These are phyloP conservation scores for Nysson spinosus DNA, from an alignment of 2,888 invertebrate genomes.

Conservation along the genomic window DNA sequence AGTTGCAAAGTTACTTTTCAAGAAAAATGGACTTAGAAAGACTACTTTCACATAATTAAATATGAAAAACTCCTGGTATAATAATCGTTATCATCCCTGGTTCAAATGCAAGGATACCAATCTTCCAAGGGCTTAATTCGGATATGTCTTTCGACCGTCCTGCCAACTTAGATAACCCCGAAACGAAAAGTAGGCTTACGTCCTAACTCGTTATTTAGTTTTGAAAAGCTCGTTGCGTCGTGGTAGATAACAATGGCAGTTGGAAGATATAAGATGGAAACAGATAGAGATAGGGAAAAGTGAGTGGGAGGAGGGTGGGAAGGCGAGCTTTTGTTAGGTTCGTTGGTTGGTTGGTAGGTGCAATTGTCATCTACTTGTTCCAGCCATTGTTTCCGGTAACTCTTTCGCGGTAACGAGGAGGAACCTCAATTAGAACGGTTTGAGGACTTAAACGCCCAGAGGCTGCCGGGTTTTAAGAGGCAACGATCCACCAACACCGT, in stretches of 20 bases:
- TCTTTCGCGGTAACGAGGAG: conserved; percentile 75
- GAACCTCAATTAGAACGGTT: conserved; percentile 76
- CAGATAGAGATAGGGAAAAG: conserved; percentile 19
- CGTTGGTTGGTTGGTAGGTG: conserved; percentile 57
- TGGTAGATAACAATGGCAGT: conserved; percentile 38
- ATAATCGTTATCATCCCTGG: too few species aligned
- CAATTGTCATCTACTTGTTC: conserved; percentile 70
- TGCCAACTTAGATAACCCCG: conserved; percentile 59
- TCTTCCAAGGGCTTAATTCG: too few species aligned
- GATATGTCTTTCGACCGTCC: too few species aligned
- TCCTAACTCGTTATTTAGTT: conserved; percentile 63
- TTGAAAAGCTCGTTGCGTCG: conserved; percentile 49
- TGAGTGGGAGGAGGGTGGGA: conserved; percentile 6
- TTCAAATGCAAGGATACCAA: too few species aligned
- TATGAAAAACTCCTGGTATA: too few species aligned
- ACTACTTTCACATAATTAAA: too few species aligned
- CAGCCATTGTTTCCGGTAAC: conserved; percentile 72
- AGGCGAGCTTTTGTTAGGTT: conserved; percentile 64
- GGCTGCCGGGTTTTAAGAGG: conserved; percentile 72
- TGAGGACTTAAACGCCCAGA: conserved; percentile 76
- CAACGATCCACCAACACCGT: conserved; percentile 42
- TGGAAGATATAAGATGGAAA: conserved; percentile 41
- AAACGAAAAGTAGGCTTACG: conserved; percentile 54
- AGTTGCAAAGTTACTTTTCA: too few species aligned
- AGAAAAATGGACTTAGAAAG: too few species aligned